Conservation (phyloP, 2,797 vertebrate species). For the Alcedo quadribrachys region DNA sequence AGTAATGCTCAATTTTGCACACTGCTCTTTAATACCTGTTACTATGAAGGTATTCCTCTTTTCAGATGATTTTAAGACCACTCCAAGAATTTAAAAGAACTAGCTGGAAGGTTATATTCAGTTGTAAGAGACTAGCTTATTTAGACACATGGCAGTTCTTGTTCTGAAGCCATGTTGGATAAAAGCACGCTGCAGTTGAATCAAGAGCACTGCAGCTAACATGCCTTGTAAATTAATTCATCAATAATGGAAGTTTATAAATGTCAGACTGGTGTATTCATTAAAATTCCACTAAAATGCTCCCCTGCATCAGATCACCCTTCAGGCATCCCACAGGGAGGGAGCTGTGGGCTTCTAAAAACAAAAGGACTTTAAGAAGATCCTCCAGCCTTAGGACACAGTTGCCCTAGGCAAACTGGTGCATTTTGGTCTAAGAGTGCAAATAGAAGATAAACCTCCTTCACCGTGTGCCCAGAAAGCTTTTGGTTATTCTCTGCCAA, state of each 20-base stretch:
- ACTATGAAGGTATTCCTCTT: constrained; percentile 23
- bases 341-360: not conserved
- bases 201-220: constrained; percentile 11
- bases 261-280: not conserved
- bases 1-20: not conserved
- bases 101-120: not conserved
- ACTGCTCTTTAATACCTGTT: constrained; percentile 35
- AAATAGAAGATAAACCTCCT: not conserved
- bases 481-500: not conserved
- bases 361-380: not conserved
- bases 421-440: not conserved
- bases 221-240: not conserved
- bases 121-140: not conserved
- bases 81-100: not conserved
- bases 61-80: constrained; percentile 33
- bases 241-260: constrained; percentile 9
- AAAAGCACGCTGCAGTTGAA: constrained; percentile 18
- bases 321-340: not conserved
- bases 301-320: not conserved
- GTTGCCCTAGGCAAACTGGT: not conserved
- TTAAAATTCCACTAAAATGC: constrained; percentile 1
- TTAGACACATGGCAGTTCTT: not conserved
- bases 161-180: not conserved
- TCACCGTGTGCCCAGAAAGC: not conserved
- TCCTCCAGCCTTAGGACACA: not conserved